Conservation (phyloP, 2,113 vertebrate species). For the Romanogobio albipinnatus region DNA sequence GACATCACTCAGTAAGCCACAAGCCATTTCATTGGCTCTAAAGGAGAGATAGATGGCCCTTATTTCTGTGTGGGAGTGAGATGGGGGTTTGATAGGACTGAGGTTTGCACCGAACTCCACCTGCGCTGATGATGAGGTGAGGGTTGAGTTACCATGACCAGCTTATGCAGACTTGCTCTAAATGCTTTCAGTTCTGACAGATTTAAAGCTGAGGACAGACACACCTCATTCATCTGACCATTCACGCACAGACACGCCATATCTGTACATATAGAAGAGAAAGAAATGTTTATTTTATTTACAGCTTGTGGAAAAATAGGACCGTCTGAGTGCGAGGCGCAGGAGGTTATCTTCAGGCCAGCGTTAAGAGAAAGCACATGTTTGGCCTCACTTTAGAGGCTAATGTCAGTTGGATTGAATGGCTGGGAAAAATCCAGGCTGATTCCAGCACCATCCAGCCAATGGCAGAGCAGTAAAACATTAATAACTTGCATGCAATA, state of each 20-base stretch:
- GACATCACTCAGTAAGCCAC: constrained; percentile 16
- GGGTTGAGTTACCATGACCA: constrained; percentile 7
- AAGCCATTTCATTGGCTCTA: constrained; percentile 12
- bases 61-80: constrained; percentile 9
- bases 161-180: constrained; percentile 42
- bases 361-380: constrained; percentile 71
- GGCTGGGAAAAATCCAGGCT: constrained; percentile 49
- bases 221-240: constrained; percentile 67
- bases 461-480: constrained; percentile 51
- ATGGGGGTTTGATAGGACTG: background rate
- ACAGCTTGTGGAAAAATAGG: constrained; percentile 63
- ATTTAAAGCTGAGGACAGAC: constrained; percentile 51
- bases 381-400: constrained; percentile 70
- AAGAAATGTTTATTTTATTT: constrained; percentile 61
- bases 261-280: constrained; percentile 49
- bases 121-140: constrained; percentile 42
- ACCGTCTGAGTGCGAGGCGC: constrained; percentile 34
- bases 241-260: constrained; percentile 29
- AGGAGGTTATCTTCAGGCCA: constrained; percentile 62
- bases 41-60: constrained; percentile 17
- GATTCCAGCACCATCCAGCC: constrained; percentile 42
- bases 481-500: constrained; percentile 45
- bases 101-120: constrained; percentile 29
- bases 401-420: constrained; percentile 58
- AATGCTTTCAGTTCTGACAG: constrained; percentile 24